phyloP scores from a whole-genome alignment of 2,797 vertebrate species.

The Euphonia xanthogaster region DNA sequence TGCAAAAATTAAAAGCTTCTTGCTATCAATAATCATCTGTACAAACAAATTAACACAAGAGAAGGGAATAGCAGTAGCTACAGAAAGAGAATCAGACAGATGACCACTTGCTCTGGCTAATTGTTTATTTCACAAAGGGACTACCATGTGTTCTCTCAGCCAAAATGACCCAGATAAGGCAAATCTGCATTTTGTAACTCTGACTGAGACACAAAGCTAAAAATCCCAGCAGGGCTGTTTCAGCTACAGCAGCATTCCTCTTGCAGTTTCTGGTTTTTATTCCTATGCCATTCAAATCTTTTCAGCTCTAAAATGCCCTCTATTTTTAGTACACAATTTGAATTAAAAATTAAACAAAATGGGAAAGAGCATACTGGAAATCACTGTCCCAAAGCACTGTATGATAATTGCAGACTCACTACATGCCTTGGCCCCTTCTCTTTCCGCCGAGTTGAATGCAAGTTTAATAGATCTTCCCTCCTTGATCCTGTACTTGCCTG shows the following conservation, averaged over 20 bases:
- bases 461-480: constrained; percentile 8
- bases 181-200: constrained; percentile 35
- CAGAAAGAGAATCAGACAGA: background rate
- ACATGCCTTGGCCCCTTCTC: background rate
- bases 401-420: background rate
- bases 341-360: constrained; percentile 64
- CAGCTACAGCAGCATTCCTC: constrained; percentile 17
- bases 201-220: constrained; percentile 1
- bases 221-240: constrained; percentile 47
- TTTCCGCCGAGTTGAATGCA: background rate
- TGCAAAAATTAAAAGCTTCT: background rate
- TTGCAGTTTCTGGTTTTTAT: constrained; percentile 11
- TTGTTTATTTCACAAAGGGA: constrained; percentile 36
- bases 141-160: constrained; percentile 21
- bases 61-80: background rate
- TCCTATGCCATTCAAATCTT: background rate
- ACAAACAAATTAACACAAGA: background rate
- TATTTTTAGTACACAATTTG: constrained; percentile 59
- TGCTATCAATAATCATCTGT: background rate
- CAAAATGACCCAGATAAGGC: constrained; percentile 39
- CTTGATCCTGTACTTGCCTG: background rate
- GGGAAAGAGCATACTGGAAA: constrained; percentile 38
- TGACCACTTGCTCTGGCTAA: background rate
- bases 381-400: constrained; percentile 5
- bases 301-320: constrained; percentile 21